These are phyloP conservation scores for Odontomachus brunneus DNA, from an alignment of 1,140 invertebrate species.

Conservation along the genomic window DNA sequence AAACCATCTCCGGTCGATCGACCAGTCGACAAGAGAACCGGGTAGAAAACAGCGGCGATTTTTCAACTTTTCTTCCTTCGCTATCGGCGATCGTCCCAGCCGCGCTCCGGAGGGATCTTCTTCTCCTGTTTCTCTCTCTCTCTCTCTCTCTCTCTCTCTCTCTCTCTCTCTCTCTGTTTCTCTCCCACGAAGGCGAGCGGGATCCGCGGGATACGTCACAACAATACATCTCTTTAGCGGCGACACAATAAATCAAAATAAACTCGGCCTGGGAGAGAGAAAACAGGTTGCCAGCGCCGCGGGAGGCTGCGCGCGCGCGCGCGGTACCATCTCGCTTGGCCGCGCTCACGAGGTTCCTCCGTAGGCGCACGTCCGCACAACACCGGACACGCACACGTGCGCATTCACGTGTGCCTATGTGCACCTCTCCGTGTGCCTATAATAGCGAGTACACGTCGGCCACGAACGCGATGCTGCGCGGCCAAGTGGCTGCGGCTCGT, in stretches of 20 bases:
- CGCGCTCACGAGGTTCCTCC: constrained; percentile 5
- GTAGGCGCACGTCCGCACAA: constrained; percentile 6
- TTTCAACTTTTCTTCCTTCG: constrained; percentile 7
- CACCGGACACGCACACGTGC: background rate
- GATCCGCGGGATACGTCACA: constrained; percentile 78
- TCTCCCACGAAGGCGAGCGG: constrained; percentile 43
- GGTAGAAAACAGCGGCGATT: constrained; percentile 3
- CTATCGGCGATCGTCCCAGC: constrained; percentile 16
- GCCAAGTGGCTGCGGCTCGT: constrained; percentile 23
- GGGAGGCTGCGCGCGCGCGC: constrained; percentile 72
- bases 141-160: too few species aligned
- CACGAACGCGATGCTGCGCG: constrained; percentile 28
- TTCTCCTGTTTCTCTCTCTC: too few species aligned
- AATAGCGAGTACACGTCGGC: constrained; percentile 13
- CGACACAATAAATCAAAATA: constrained; percentile 83
- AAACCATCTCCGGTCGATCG: background rate
- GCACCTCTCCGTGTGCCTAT: background rate
- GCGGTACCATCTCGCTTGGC: constrained; percentile 38
- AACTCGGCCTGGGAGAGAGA: constrained; percentile 76
- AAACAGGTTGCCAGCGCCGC: constrained; percentile 81
- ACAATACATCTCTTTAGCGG: constrained; percentile 83
- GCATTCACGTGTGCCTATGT: background rate
- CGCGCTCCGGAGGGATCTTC: constrained; percentile 23
- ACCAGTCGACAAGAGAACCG: too few species aligned
- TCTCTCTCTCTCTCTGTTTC: background rate